Conservation (phyloP, 2,113 vertebrate species). For the Seriola rivoliana region DNA sequence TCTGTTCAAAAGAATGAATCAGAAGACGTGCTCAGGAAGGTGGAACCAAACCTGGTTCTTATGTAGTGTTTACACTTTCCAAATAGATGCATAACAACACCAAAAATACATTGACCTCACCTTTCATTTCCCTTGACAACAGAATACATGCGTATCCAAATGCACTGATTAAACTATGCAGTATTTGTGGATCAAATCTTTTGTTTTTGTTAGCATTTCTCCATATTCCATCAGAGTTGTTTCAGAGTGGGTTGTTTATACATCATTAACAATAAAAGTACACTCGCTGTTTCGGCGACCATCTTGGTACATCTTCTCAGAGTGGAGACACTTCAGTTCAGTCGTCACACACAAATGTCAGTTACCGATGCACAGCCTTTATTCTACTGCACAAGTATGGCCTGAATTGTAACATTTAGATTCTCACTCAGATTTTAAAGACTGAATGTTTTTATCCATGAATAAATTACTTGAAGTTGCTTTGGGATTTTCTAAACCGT, state of each 20-base stretch:
- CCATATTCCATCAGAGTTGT: conserved; percentile 39
- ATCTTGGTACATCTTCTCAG: conserved; percentile 32
- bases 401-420: conserved; percentile 66
- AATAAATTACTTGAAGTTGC: conserved; percentile 72
- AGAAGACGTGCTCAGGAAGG: conserved; percentile 84
- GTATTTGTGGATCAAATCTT: conserved; percentile 73
- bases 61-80: conserved; percentile 83
- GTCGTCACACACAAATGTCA: conserved; percentile 19
- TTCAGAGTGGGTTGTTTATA: conserved; percentile 47
- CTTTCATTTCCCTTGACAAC: conserved; percentile 60
- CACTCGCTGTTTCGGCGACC: conserved; percentile 23
- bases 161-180: conserved; percentile 83
- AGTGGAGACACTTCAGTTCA: conserved; percentile 9
- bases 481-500: conserved; percentile 53
- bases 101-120: conserved; percentile 77
- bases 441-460: conserved; percentile 71
- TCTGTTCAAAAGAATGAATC: conserved; percentile 68
- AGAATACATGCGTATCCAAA: conserved; percentile 65
- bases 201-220: conserved; percentile 54
- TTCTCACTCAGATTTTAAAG: conserved; percentile 62
- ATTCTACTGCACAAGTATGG: conserved; percentile 68
- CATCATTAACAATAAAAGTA: conserved; percentile 60
- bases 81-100: conserved; percentile 79
- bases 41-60: conserved; percentile 69
- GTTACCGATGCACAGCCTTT: conserved; percentile 70